phyloP scores from a whole-genome alignment of 2,113 vertebrate species.

The Laterallus jamaicensis region DNA sequence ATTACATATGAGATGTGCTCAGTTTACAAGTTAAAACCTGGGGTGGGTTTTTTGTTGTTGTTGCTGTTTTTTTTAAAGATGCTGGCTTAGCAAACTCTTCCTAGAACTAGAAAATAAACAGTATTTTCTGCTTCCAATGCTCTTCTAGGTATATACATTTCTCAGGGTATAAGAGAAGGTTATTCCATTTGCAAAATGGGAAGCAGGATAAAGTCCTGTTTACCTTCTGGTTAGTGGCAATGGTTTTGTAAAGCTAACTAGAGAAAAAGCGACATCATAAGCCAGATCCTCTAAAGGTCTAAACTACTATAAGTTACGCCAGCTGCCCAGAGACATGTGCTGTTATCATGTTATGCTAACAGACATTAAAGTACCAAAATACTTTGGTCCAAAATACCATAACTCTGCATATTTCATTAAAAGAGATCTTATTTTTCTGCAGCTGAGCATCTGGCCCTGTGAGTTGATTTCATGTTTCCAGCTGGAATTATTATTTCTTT shows the following conservation, averaged over 20 bases:
- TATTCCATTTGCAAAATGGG: background rate
- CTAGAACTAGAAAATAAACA: background rate
- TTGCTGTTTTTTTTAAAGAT: background rate
- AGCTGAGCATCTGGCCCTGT: background rate
- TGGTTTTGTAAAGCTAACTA: background rate
- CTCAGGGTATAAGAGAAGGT: background rate
- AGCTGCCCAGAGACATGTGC: background rate
- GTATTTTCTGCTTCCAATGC: background rate
- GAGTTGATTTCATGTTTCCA: background rate
- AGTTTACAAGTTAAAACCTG: slow-evolving; percentile 16
- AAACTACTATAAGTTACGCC: background rate
- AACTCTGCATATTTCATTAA: background rate
- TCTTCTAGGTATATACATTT: background rate
- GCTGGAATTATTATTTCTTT: background rate
- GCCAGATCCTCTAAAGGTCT: background rate
- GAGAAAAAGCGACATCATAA: background rate
- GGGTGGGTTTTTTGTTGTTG: fast-evolving
- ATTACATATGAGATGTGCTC: background rate
- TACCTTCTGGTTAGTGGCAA: background rate
- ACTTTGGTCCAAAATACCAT: background rate
- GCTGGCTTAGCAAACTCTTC: background rate
- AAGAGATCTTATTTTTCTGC: background rate
- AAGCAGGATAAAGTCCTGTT: background rate
- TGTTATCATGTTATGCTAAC: background rate
- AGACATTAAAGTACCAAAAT: background rate